Percentiles rank a stretch among this genome's conserved stretches.
These are phyloP conservation scores for Clytia hemisphaerica DNA, from an alignment of 30 jellyfish, hydroid and myxozoan species.

Conservation along the genomic window DNA sequence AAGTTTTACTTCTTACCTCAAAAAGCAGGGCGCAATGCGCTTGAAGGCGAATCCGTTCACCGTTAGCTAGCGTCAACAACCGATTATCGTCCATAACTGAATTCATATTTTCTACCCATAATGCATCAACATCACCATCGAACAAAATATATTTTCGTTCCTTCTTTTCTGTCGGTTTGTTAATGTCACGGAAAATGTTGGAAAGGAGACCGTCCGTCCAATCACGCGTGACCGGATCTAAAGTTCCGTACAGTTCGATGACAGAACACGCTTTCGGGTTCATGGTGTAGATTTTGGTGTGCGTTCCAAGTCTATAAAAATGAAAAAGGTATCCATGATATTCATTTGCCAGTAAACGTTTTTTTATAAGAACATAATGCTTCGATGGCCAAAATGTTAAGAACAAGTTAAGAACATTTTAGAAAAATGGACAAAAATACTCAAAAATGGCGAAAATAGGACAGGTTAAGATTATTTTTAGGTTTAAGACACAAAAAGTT, in stretches of 20 bases:
- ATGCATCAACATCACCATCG: slow-evolving; percentile 99
- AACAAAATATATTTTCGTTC: slow-evolving; percentile 87
- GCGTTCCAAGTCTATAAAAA: slow-evolving; percentile 71
- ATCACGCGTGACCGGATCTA: slow-evolving; percentile 98
- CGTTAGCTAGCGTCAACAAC: slow-evolving; percentile 93
- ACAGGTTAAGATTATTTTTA: background rate
- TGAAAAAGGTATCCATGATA: too few species aligned
- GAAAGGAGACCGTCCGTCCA: slow-evolving; percentile 99
- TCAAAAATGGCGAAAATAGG: background rate
- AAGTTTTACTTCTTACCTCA: slow-evolving; percentile 51
- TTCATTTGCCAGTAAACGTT: too few species aligned
- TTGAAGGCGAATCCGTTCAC: slow-evolving; percentile 92
- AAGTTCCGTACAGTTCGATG: slow-evolving; percentile 86
- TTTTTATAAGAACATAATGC: too few species aligned
- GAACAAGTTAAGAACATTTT: background rate
- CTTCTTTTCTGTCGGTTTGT: slow-evolving; percentile 96
- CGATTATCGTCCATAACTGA: slow-evolving; percentile 99
- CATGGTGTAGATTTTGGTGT: slow-evolving; percentile 75
- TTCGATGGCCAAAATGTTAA: background rate
- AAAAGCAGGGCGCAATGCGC: slow-evolving; percentile 95
- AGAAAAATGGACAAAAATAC: background rate
- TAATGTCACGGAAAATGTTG: slow-evolving; percentile 91
- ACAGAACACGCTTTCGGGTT: slow-evolving; percentile 99
- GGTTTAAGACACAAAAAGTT: too few species aligned
- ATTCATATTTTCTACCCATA: slow-evolving; percentile 99